A percentile compares a stretch with the other conserved stretches of the same genome.
Evolutionary conservation across 1,140 invertebrate genomes (phyloP).

Genomic region (Spodoptera litura): DNA sequence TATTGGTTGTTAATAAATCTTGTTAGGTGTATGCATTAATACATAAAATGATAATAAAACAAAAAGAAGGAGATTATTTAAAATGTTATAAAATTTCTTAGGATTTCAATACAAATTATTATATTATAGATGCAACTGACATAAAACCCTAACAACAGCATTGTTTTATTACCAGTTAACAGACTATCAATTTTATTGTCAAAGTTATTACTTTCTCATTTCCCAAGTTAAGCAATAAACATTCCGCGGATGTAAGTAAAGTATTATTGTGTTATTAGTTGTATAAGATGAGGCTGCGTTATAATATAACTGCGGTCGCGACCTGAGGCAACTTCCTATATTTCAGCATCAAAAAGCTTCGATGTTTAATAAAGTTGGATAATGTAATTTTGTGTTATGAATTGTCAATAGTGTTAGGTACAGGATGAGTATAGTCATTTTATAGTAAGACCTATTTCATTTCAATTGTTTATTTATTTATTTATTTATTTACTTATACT

Average conservation of each 20-base stretch:
- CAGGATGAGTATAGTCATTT: too few relatives aligned
- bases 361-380: neutral
- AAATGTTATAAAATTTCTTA: too few relatives aligned
- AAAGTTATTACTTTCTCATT: neutral
- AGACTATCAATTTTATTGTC: neutral
- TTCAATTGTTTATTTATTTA: too few relatives aligned
- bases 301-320: conserved; percentile 3
- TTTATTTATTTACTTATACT: too few relatives aligned
- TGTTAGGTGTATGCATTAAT: too few relatives aligned
- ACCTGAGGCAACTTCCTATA: conserved; percentile 2
- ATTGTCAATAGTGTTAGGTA: too few relatives aligned
- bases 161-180: conserved; percentile 5
- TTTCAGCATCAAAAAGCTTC: conserved; percentile 7
- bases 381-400: too few relatives aligned
- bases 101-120: neutral
- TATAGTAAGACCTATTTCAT: too few relatives aligned
- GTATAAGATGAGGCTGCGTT: conserved; percentile 2
- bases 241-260: conserved; percentile 3
- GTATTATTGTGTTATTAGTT: conserved; percentile 13
- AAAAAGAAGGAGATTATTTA: too few relatives aligned
- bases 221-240: conserved; percentile 24
- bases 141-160: neutral
- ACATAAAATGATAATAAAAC: too few relatives aligned
- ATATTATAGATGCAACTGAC: neutral
- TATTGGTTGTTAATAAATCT: too few relatives aligned